Percentiles rank a stretch among this genome's conserved stretches.
Conservation (phyloP, 2,888 invertebrate genomes). For the Lithodes maja region DNA sequence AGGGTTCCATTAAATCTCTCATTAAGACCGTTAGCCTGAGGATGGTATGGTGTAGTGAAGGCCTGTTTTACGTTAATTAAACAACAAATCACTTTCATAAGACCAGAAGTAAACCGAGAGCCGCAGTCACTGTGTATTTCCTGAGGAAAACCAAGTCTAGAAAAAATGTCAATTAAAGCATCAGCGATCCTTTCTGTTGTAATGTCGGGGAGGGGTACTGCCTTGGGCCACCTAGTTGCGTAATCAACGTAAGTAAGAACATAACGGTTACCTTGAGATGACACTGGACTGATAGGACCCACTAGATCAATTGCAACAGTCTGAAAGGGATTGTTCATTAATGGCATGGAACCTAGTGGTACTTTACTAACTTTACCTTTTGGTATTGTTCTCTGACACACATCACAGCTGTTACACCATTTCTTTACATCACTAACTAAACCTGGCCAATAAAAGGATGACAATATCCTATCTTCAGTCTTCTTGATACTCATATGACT, state of each 20-base stretch:
- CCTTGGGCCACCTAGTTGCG: neutral
- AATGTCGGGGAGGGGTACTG: neutral
- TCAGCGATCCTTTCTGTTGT: neutral
- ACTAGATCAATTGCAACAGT: neutral
- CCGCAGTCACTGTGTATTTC: neutral
- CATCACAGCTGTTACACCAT: neutral
- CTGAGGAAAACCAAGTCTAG: neutral
- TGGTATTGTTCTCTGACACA: neutral
- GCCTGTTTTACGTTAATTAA: neutral
- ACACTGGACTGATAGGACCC: neutral
- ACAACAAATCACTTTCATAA: neutral
- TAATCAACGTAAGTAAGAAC: neutral
- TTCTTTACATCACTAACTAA: neutral
- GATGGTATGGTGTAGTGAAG: neutral
- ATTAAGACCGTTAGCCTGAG: neutral
- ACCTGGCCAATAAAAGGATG: neutral
- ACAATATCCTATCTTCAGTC: neutral
- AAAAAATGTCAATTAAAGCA: neutral
- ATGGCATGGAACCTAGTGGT: neutral
- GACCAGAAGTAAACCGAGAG: neutral
- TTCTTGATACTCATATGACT: neutral
- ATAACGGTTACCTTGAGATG: neutral
- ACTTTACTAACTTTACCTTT: neutral
- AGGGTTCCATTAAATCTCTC: neutral
- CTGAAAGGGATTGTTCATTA: neutral